These are phyloP conservation scores for Phylloscopus collybita DNA, from an alignment of 2,797 vertebrate species.

Conservation along the genomic window DNA sequence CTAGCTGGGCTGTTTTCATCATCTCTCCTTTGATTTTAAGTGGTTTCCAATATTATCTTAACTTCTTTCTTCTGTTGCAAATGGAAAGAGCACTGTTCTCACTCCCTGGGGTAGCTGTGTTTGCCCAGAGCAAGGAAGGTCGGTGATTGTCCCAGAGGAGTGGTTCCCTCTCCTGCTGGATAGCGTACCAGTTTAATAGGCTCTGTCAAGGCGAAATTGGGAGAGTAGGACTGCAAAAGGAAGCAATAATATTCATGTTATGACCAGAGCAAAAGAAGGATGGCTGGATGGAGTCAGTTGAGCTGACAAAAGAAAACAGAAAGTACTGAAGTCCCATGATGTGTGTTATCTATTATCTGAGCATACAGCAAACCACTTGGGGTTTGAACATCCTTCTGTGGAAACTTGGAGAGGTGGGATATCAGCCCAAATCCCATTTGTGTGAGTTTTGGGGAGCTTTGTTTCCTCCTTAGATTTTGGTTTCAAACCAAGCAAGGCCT, in stretches of 20 bases:
- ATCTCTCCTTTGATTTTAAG: not conserved
- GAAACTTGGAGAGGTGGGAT: not conserved
- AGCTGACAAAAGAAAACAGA: not conserved
- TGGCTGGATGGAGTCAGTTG: not conserved
- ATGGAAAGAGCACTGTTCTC: not conserved
- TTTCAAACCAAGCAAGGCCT: not conserved
- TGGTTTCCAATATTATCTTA: not conserved
- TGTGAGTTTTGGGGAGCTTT: not conserved
- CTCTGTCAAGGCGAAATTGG: not conserved
- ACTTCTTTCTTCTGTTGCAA: not conserved
- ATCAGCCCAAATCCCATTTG: not conserved
- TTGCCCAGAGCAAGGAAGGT: not conserved
- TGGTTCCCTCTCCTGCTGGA: not conserved
- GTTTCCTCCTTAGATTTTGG: not conserved
- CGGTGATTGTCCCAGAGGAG: accelerated
- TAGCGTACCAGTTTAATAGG: not conserved
- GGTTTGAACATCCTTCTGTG: not conserved
- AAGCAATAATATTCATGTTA: not conserved
- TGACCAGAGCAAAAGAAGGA: not conserved
- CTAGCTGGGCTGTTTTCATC: not conserved
- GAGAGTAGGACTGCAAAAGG: not conserved
- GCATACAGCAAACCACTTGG: not conserved
- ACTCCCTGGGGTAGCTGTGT: not conserved
- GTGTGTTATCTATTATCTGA: not conserved
- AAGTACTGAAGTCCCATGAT: not conserved